Evolutionary conservation across 2,797 vertebrate species (phyloP), one percentile per base, ranked within the genome.

Genomic region (Leuciscus waleckii): DNA sequence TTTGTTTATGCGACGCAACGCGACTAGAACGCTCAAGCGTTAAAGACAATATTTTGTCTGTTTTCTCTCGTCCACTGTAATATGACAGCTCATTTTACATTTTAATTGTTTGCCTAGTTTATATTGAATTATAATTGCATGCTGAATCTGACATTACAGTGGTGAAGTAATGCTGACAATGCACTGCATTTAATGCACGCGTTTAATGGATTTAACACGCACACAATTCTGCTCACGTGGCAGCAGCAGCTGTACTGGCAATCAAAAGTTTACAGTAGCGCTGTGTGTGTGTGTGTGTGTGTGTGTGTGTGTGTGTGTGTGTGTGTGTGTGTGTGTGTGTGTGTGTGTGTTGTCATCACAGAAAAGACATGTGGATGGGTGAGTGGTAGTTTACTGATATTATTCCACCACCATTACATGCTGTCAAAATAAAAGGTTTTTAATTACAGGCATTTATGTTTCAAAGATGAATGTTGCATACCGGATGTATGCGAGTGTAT

Each of bases 191-290:
- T 16, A 70, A 81, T 41, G 26, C 43, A 63, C 21, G 63, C 29
- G 4, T 80, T 68, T 80, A 67, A 80, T 76, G 43, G 82, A 49
- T 49, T 32, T 21, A 41, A 86, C 32, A 39, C 70, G 51, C n/a
- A 49, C 69, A 71, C 70, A 81, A 35, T 32, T 84, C 46, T 29
- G 35, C 70, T 87, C 83, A 86, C 81, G 70, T 83, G 81, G 74
- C 83, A 79, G 74, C 79, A 43, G 68, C 65, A 84, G 58, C 21
- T 21, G 56, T 54, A 63, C 84, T 68, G 77, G 51, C 87, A 76
- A 46, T 84, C 21, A 17, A 68, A 39, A 84, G 74, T 84, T 79
- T 84, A 63, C 77, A 56, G n/a, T 26, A 7, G 10, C 21, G 2
- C 4, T 58, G 9, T 71, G 51, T 74, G 46, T 9, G 46, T 79